Conservation (phyloP, 2,888 invertebrate species). For the Vanessa cardui region DNA sequence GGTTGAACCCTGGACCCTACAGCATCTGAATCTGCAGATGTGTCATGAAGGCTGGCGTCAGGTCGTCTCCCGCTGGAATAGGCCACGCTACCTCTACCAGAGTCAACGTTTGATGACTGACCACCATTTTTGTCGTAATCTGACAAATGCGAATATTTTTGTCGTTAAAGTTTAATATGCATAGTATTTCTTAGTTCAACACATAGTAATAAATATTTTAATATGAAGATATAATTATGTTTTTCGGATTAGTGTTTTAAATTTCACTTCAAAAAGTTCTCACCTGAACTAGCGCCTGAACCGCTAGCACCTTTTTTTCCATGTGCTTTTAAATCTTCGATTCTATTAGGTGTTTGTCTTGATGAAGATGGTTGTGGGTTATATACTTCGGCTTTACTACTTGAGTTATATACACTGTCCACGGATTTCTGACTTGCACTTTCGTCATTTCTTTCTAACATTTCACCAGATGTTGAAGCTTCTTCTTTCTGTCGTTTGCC, state of each 20-base stretch:
- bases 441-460: slow-evolving; percentile 65
- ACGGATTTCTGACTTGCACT: slow-evolving; percentile 76
- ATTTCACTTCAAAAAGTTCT: slow-evolving; percentile 6
- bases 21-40: slow-evolving; percentile 33
- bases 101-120: slow-evolving; percentile 90
- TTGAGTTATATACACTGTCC: slow-evolving; percentile 84
- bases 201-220: no score
- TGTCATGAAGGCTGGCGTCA: slow-evolving; percentile 59
- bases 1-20: slow-evolving; percentile 50
- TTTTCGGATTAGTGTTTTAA: no score
- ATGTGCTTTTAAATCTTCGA: slow-evolving; percentile 76
- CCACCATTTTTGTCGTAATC: slow-evolving; percentile 90
- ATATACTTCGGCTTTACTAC: slow-evolving; percentile 68
- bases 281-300: slow-evolving; percentile 85
- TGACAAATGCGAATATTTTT: slow-evolving; percentile 48
- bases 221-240: no score
- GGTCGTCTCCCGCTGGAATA: slow-evolving; percentile 88
- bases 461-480: slow-evolving; percentile 53
- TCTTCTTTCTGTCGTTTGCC: slow-evolving; percentile 67
- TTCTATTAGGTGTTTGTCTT: slow-evolving; percentile 73
- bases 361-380: slow-evolving; percentile 77
- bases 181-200: no score
- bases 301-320: slow-evolving; percentile 78
- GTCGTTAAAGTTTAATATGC: not conserved
- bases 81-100: slow-evolving; percentile 90